These are phyloP conservation scores for Harpagoxenus sublaevis DNA, from an alignment of 2,888 invertebrate species.

Conservation along the genomic window DNA sequence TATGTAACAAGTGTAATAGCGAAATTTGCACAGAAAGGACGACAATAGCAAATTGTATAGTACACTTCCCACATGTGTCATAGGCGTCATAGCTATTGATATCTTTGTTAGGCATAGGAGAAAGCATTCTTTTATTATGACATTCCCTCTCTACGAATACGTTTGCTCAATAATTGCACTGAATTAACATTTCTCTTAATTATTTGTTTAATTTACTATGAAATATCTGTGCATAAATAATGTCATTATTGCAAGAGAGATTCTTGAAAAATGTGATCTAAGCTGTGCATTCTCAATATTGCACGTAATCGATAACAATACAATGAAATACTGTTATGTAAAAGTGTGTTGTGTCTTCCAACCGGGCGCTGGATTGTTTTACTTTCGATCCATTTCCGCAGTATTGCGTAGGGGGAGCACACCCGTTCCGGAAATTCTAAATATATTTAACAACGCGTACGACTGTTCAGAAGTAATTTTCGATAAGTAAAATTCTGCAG, in stretches of 20 bases:
- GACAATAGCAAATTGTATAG: not conserved
- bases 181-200: not conserved
- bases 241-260: not conserved
- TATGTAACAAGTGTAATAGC: not conserved
- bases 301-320: slow-evolving; percentile 66
- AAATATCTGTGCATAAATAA: not conserved
- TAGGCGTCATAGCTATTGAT: not conserved
- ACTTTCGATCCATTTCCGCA: slow-evolving; percentile 42
- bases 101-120: not conserved
- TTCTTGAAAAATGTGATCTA: not conserved
- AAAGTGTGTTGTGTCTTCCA: slow-evolving; percentile 43
- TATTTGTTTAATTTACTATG: not conserved
- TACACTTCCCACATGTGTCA: not conserved
- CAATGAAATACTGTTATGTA: slow-evolving; percentile 62
- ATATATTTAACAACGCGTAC: slow-evolving; percentile 13
- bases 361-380: slow-evolving; percentile 34
- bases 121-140: not conserved
- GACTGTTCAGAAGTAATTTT: slow-evolving; percentile 28
- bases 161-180: not conserved
- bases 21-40: not conserved
- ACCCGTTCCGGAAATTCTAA: slow-evolving; percentile 39
- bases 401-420: slow-evolving; percentile 18
- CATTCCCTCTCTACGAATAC: not conserved
- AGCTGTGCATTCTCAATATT: slow-evolving; percentile 22
- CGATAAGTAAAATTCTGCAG: slow-evolving; percentile 39